These are phyloP conservation scores for Carapus acus DNA, from an alignment of 2,797 vertebrate genomes.

Conservation along the genomic window DNA sequence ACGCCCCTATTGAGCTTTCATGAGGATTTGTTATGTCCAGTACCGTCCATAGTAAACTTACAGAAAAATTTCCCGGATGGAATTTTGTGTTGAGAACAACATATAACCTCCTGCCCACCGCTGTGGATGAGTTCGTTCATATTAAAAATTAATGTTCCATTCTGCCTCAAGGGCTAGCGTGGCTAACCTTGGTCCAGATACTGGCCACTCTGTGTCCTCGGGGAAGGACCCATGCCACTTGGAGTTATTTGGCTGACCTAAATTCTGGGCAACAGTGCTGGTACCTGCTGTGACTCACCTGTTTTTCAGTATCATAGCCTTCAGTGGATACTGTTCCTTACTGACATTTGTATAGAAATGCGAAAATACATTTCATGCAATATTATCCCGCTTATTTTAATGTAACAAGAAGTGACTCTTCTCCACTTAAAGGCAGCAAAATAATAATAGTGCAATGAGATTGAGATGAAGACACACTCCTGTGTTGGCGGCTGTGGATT, in stretches of 20 bases:
- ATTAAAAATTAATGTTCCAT: slow-evolving; percentile 70
- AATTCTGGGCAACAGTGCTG: slow-evolving; percentile 59
- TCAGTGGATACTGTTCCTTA: too few relatives aligned
- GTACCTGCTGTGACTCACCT: slow-evolving; percentile 66
- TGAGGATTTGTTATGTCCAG: too few relatives aligned
- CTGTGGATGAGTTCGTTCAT: slow-evolving; percentile 68
- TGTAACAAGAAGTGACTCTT: too few relatives aligned
- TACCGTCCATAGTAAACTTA: too few relatives aligned
- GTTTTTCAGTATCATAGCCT: slow-evolving; percentile 49
- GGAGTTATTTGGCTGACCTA: slow-evolving; percentile 70
- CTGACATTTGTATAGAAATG: too few relatives aligned
- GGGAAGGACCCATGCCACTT: slow-evolving; percentile 64
- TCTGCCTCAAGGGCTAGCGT: slow-evolving; percentile 50
- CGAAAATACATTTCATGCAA: too few relatives aligned
- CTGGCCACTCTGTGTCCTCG: slow-evolving; percentile 50
- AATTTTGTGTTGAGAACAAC: slow-evolving; percentile 33
- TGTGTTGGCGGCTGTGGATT: too few relatives aligned
- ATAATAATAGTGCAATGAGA: too few relatives aligned
- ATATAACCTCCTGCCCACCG: slow-evolving; percentile 58
- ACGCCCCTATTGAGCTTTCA: too few relatives aligned
- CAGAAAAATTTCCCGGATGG: slow-evolving; percentile 20
- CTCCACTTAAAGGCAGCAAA: too few relatives aligned
- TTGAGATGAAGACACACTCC: too few relatives aligned
- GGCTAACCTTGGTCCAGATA: slow-evolving; percentile 70
- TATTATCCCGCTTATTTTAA: too few relatives aligned